Percentiles rank a stretch among this genome's conserved stretches.
phyloP scores from a whole-genome alignment of 2,113 vertebrate genomes.

The Trematocara stigmaticum region DNA sequence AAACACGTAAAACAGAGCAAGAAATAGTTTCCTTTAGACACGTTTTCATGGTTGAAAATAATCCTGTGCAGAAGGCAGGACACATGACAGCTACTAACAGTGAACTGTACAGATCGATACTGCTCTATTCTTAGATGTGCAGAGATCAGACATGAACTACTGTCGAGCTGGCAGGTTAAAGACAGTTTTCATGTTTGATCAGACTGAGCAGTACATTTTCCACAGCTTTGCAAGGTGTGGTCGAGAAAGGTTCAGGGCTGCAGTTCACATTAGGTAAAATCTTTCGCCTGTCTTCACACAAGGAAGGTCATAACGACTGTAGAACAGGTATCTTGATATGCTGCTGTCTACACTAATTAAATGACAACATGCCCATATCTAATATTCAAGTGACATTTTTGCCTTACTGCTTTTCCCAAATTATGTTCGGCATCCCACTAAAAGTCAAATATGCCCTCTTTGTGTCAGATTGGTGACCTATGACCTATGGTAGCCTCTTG shows the following conservation, averaged over 20 bases:
- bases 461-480: neutral
- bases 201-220: neutral
- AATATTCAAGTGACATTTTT: neutral
- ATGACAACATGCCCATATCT: neutral
- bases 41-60: neutral
- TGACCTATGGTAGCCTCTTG: neutral
- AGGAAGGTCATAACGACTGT: neutral
- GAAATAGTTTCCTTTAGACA: neutral
- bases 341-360: neutral
- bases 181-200: neutral
- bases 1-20: neutral
- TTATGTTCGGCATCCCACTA: neutral
- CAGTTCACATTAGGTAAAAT: neutral
- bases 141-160: neutral
- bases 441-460: neutral
- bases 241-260: neutral
- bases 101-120: neutral
- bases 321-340: neutral
- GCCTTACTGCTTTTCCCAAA: neutral
- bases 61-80: neutral
- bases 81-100: neutral
- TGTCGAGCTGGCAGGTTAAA: neutral
- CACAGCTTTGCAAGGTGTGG: neutral
- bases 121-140: neutral
- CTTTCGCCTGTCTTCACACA: neutral